These are phyloP conservation scores for Maniola hyperantus DNA, from an alignment of 2,888 invertebrate species.

Conservation along the genomic window DNA sequence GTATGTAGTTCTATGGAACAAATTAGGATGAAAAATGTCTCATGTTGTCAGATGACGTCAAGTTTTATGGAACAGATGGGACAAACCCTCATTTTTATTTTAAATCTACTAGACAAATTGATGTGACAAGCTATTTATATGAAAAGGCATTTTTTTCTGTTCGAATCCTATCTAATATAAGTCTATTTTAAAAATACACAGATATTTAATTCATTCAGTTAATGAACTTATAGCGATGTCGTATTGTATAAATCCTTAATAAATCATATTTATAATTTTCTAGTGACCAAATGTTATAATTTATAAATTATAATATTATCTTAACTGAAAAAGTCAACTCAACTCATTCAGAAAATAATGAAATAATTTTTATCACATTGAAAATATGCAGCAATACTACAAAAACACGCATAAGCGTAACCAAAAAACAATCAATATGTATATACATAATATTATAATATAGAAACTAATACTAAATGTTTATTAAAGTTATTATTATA, in stretches of 20 bases:
- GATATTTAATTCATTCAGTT: conserved; percentile 19
- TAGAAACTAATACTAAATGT: conserved; percentile 38
- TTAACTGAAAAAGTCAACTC: conserved; percentile 28
- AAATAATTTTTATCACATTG: conserved; percentile 39
- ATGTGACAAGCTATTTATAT: conserved; percentile 11
- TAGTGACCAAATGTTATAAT: conserved; percentile 26
- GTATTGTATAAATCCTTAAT: neutral
- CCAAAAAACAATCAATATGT: conserved; percentile 22
- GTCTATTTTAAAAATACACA: conserved; percentile 26
- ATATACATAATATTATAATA: conserved; percentile 21
- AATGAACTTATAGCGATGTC: conserved; percentile 15
- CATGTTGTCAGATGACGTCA: too few species aligned
- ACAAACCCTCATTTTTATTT: too few species aligned
- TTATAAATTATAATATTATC: conserved; percentile 30
- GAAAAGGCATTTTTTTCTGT: conserved; percentile 18
- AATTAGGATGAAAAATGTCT: too few species aligned
- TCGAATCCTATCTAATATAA: conserved; percentile 33
- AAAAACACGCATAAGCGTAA: conserved; percentile 24
- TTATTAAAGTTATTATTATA: conserved; percentile 11
- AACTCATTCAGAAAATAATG: conserved; percentile 34
- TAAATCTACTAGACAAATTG: conserved; percentile 2
- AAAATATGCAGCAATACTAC: conserved; percentile 31
- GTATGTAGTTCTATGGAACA: too few species aligned
- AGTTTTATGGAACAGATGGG: too few species aligned
- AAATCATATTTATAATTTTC: conserved; percentile 20